phyloP scores from a whole-genome alignment of 2,888 invertebrate species.

The Lasioglossum malachurum region DNA sequence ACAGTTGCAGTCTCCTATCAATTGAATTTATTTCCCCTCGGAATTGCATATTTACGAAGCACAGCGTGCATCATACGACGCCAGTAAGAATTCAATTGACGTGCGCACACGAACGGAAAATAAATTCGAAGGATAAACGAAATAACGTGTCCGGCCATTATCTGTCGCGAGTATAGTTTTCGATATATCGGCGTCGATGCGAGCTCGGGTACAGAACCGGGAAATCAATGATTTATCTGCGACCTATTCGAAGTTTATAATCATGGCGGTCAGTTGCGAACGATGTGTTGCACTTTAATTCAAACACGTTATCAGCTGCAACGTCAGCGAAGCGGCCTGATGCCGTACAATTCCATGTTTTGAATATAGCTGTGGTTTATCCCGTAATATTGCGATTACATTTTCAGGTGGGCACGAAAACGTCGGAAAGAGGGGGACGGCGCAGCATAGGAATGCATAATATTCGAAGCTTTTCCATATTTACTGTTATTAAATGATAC shows the following conservation, averaged over 20 bases:
- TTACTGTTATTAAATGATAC: neutral
- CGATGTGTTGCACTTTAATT: conserved; percentile 56
- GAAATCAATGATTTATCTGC: conserved; percentile 50
- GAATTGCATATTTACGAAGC: neutral
- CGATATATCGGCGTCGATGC: neutral
- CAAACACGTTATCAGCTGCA: conserved; percentile 55
- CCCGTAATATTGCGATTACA: conserved; percentile 21
- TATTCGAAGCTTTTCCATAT: neutral
- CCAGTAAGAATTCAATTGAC: neutral
- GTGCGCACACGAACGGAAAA: neutral
- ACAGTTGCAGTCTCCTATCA: neutral
- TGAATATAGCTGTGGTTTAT: conserved; percentile 28
- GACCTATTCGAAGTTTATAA: conserved; percentile 54
- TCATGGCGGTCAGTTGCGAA: conserved; percentile 25
- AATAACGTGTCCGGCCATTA: conserved; percentile 36
- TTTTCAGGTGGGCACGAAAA: neutral
- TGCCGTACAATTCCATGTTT: conserved; percentile 36
- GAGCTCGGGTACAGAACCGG: neutral
- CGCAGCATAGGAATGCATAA: neutral
- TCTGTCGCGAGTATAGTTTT: conserved; percentile 30
- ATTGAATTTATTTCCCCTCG: neutral
- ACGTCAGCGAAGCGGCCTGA: conserved; percentile 41
- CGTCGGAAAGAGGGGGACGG: neutral
- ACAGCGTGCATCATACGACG: neutral
- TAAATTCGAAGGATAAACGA: conserved; percentile 37